Evolutionary conservation across 2,888 invertebrate species (phyloP), one percentile per base, ranked within the genome.

Genomic region (Tiliacea aurago): DNA sequence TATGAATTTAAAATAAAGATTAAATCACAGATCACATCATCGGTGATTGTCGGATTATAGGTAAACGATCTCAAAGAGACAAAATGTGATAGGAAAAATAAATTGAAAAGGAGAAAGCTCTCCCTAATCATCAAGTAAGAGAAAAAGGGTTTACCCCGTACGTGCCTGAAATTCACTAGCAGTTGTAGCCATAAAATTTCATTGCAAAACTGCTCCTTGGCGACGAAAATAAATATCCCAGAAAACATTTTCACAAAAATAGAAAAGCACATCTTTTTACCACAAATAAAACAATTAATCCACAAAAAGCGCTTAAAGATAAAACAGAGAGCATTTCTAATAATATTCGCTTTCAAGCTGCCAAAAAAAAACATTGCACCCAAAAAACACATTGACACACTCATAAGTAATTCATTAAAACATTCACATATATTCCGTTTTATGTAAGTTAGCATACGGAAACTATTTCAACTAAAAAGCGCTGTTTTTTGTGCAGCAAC

Each of bases 401-500:
- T 68, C 70, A 61, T 59, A 23, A 11, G 23, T 51, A 70, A 41
- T 45, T 58, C 65, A 84, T 78, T 84, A 78, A 69, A 72, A 73
- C 51, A 64, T 74, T 69, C 47, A 51, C 65, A 63, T 28, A 37
- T 37, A 64, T 18, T 71, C 23, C 20, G 20, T 68, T 66, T 71
- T 65, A 76, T 49, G 15, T 73, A 56, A 51, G 62, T 81, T 49
- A 41, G 64, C 73, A 73, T 76, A 81, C 64, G 75, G 73, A 68
- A 78, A 64, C 61, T 77, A 74, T 83, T 79, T 68, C 28, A 80
- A 80, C 70, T 80, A 69, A 70, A 81, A 80, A 70, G 68, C 55
- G 45, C 61, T 67, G 59, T 59, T 77, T 75, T 80, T 81, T 75
- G 70, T 73, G 53, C 72, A 66, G 67, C 76, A 81, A 78, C 81